Evolutionary conservation across 1,140 invertebrate species (phyloP), one percentile per base, ranked within the genome.

Genomic region (Drosophila athabasca): DNA sequence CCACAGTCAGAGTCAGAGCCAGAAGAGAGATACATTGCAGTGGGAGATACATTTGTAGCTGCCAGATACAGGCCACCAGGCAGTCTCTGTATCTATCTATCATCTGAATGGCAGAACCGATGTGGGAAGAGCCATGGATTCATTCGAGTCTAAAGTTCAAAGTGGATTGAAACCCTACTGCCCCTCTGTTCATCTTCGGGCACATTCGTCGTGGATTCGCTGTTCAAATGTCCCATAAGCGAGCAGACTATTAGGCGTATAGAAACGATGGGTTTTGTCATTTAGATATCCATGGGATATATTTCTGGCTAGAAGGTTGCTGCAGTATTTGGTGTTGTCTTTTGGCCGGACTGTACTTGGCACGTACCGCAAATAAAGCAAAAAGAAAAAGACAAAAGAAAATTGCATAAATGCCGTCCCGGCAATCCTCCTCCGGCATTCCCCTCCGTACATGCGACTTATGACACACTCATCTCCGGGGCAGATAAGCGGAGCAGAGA

Each of bases 281-380:
- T 19, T 19, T 19, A 1, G 17, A 19, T 19, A 19, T 19, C 17
- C 6, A 29, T 7, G 26, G 26, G 0, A 6, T 29, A 54, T 64
- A 69, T 69, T 64, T 69, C 67, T 69, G 44, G 35, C 43, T 48
- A 26, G 44, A 52, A 76, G 52, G 39, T 41, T 51, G 43, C 64
- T 59, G 54, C 43, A 59, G 65, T 55, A 35, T 74, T 53, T 51
- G 49, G 50, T 80, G 79, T 55, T 58, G 65, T 62, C 52, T 62
- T 72, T 11, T 4, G 13, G 11, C 4, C 11, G 11, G 35, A 44
- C 54, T 67, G 75, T 69, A 79, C 75, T 83, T 66, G 79, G 71
- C 79, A 83, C 79, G 79, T 82, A 70, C 55, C 45, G 54, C 61
- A 79, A 79, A 83, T 82, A 82, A 82, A 82, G 52, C 49, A 46